Evolutionary conservation across 53 echinoderm and acorn worm genomes (phyloP).

Genomic region (Temnopleurus reevesii): DNA sequence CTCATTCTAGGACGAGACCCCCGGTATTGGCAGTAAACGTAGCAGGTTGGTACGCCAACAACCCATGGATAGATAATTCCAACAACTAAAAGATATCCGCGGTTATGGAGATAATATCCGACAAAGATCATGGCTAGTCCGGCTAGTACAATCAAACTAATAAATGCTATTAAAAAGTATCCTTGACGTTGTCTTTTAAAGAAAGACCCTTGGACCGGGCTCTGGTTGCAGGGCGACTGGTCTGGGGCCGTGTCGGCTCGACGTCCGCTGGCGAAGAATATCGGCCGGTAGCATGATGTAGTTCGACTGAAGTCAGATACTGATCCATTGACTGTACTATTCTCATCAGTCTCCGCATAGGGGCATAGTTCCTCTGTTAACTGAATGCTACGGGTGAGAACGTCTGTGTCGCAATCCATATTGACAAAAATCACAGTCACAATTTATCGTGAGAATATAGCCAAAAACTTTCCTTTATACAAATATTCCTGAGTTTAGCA

Average conservation of each 20-base stretch:
- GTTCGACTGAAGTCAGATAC: slow-evolving; percentile 45
- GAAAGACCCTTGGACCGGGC: not conserved
- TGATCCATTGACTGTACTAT: slow-evolving; percentile 5
- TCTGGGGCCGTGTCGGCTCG: not conserved
- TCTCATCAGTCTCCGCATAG: not conserved
- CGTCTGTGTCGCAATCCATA: slow-evolving; percentile 43
- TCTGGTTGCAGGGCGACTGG: not conserved
- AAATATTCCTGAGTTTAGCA: too few species aligned
- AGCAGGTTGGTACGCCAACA: slow-evolving; percentile 46
- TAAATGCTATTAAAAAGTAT: slow-evolving; percentile 52
- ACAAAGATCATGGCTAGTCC: slow-evolving; percentile 56
- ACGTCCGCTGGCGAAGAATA: slow-evolving; percentile 58
- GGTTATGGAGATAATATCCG: slow-evolving; percentile 54
- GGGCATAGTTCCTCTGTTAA: not conserved
- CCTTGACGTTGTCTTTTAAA: slow-evolving; percentile 49
- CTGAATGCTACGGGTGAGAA: slow-evolving; percentile 40
- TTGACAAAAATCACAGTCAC: too few species aligned
- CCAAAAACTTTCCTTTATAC: too few species aligned
- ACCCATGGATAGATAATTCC: slow-evolving; percentile 59
- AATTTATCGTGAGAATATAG: too few species aligned
- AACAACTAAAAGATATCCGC: slow-evolving; percentile 47
- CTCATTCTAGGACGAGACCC: slow-evolving; percentile 23
- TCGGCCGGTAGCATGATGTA: slow-evolving; percentile 49
- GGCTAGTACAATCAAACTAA: slow-evolving; percentile 55
- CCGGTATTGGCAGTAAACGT: slow-evolving; percentile 58